A percentile compares a stretch with the other conserved stretches of the same genome.
phyloP scores from a whole-genome alignment of 2,888 invertebrate species.

The Chromoteleia sp. region DNA sequence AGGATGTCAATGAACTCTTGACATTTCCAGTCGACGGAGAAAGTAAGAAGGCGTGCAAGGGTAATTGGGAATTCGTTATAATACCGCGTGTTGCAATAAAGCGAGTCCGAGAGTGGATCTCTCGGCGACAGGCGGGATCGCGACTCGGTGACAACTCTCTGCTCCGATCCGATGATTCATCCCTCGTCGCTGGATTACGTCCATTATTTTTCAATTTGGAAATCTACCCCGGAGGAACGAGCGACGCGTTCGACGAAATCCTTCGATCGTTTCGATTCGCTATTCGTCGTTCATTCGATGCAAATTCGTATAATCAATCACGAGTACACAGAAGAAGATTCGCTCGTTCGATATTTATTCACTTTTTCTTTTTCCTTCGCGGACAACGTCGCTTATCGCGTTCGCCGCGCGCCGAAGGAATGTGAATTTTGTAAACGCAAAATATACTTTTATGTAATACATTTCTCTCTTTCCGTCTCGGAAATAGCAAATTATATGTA shows the following conservation, averaged over 20 bases:
- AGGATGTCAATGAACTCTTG: constrained; percentile 80
- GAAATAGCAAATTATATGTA: constrained; percentile 39
- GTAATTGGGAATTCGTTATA: constrained; percentile 78
- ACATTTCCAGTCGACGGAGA: constrained; percentile 83
- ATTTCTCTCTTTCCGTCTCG: constrained; percentile 50
- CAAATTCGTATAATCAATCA: too few relatives aligned
- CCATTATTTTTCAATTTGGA: constrained; percentile 41
- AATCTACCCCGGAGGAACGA: constrained; percentile 10
- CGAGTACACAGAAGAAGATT: too few relatives aligned
- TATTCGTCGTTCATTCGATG: constrained; percentile 5
- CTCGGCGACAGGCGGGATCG: constrained; percentile 63
- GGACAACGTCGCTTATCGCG: too few relatives aligned
- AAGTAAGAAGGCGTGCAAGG: constrained; percentile 80
- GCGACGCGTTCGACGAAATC: neutral
- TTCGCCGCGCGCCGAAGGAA: too few relatives aligned
- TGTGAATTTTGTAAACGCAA: too few relatives aligned
- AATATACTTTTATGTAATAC: constrained; percentile 49
- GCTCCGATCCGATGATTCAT: constrained; percentile 53
- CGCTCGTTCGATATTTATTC: too few relatives aligned
- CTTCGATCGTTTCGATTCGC: neutral
- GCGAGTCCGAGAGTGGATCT: constrained; percentile 70
- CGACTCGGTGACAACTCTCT: constrained; percentile 47
- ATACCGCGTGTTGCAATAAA: constrained; percentile 74
- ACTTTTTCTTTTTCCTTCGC: neutral
- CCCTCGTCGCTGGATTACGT: constrained; percentile 12